phyloP scores from a whole-genome alignment of 2,797 vertebrate genomes.

The Sebastes flavidus region DNA sequence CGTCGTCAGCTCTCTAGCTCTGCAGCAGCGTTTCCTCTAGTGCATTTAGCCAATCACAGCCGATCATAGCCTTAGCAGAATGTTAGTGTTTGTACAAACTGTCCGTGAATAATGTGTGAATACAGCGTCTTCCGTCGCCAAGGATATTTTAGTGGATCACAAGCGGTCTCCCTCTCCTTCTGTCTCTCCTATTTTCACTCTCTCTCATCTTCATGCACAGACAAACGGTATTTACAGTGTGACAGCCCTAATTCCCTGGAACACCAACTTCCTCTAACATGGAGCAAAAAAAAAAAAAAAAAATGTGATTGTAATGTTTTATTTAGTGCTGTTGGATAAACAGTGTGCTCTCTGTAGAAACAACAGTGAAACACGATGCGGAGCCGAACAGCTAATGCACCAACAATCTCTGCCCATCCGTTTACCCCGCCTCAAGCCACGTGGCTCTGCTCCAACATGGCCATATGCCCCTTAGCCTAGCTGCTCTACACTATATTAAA shows the following conservation, averaged over 20 bases:
- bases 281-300: slow-evolving; percentile 13
- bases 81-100: slow-evolving; percentile 61
- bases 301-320: slow-evolving; percentile 51
- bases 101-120: slow-evolving; percentile 54
- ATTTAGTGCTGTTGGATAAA: slow-evolving; percentile 61
- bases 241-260: slow-evolving; percentile 38
- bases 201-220: slow-evolving; percentile 40
- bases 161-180: slow-evolving; percentile 17
- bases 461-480: slow-evolving; percentile 79
- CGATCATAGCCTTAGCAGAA: slow-evolving; percentile 51
- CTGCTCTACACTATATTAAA: slow-evolving; percentile 59
- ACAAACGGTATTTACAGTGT: slow-evolving; percentile 49
- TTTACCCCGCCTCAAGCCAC: slow-evolving; percentile 67
- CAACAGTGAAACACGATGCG: slow-evolving; percentile 48
- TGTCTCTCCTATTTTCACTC: slow-evolving; percentile 2
- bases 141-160: slow-evolving; percentile 50
- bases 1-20: slow-evolving; percentile 47
- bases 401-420: slow-evolving; percentile 61
- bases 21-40: slow-evolving; percentile 61
- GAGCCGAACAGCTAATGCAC: slow-evolving; percentile 53
- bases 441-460: slow-evolving; percentile 71
- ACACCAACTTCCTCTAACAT: slow-evolving; percentile 32
- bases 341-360: slow-evolving; percentile 34
- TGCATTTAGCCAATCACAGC: slow-evolving; percentile 61
- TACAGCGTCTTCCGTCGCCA: slow-evolving; percentile 30